These are phyloP conservation scores for Micrasema minimum DNA, from an alignment of 1,140 invertebrate genomes.

Conservation along the genomic window DNA sequence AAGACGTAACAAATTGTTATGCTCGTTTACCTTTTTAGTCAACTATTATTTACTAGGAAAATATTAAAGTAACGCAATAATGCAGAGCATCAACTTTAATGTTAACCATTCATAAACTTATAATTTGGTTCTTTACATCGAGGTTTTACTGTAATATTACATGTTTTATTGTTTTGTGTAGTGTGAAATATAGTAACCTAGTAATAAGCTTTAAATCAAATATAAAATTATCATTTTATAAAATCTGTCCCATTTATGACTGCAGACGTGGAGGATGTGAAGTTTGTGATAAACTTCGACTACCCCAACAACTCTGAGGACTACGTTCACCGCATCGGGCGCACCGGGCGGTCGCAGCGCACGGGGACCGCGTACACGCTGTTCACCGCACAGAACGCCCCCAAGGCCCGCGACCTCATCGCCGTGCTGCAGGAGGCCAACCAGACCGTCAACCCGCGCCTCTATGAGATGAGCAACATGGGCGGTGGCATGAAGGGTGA, in stretches of 20 bases:
- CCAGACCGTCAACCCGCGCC: conserved; percentile 70
- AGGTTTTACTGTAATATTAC: no score
- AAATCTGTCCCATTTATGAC: conserved; percentile 24
- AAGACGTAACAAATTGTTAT: no score
- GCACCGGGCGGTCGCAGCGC: conserved; percentile 85
- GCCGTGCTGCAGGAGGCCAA: conserved; percentile 94
- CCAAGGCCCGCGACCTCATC: conserved; percentile 91
- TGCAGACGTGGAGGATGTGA: conserved; percentile 90
- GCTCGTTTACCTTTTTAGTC: no score
- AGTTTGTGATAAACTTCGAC: conserved; percentile 94
- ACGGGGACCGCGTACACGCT: conserved; percentile 91
- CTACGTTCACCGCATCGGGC: conserved; percentile 91
- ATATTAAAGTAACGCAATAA: no score
- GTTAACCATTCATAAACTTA: no score
- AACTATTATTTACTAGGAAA: no score
- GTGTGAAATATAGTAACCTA: no score
- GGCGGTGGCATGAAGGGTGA: conserved; percentile 63
- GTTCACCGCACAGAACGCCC: conserved; percentile 82
- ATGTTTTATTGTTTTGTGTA: no score
- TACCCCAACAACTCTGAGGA: conserved; percentile 91
- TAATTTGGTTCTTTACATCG: no score
- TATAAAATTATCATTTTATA: no score
- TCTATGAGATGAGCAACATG: conserved; percentile 68
- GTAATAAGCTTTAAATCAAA: no score
- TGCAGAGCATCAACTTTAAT: no score